A percentile compares a stretch with the other conserved stretches of the same genome.
Evolutionary conservation across 2,797 vertebrate species (phyloP).

Genomic region (Melanotaenia parkinsoni): DNA sequence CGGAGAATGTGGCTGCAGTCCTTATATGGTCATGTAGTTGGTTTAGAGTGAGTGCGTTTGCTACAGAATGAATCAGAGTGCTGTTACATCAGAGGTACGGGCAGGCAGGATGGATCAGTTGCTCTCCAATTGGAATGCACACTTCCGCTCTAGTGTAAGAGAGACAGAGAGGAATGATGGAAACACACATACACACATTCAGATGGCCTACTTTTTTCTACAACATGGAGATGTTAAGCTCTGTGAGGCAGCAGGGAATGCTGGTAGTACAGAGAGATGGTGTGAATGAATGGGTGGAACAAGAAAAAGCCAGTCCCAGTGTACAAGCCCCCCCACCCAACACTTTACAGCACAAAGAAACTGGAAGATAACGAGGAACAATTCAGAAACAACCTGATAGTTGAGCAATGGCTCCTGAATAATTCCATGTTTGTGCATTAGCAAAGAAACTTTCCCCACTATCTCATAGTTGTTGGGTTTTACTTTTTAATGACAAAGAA

Average conservation of each 20-base stretch:
- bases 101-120: conserved; percentile 72
- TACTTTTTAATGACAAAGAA: no score
- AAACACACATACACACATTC: conserved; percentile 48
- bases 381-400: neutral
- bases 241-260: conserved; percentile 52
- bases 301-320: neutral
- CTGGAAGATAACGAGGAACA: neutral
- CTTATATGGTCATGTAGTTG: conserved; percentile 76
- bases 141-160: conserved; percentile 61
- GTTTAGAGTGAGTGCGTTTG: conserved; percentile 62
- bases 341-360: neutral
- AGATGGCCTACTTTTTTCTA: conserved; percentile 75
- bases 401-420: neutral
- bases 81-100: conserved; percentile 77
- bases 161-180: conserved; percentile 32
- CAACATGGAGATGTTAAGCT: conserved; percentile 64
- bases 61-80: conserved; percentile 78
- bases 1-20: conserved; percentile 53
- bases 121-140: conserved; percentile 68
- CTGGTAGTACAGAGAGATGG: conserved; percentile 28
- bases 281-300: conserved; percentile 48
- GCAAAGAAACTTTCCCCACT: no score
- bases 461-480: no score
- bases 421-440: no score
- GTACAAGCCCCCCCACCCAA: neutral